Evolutionary conservation across 2,113 vertebrate species (phyloP), one percentile per base, ranked within the genome.

Genomic region (Pimephales promelas): DNA sequence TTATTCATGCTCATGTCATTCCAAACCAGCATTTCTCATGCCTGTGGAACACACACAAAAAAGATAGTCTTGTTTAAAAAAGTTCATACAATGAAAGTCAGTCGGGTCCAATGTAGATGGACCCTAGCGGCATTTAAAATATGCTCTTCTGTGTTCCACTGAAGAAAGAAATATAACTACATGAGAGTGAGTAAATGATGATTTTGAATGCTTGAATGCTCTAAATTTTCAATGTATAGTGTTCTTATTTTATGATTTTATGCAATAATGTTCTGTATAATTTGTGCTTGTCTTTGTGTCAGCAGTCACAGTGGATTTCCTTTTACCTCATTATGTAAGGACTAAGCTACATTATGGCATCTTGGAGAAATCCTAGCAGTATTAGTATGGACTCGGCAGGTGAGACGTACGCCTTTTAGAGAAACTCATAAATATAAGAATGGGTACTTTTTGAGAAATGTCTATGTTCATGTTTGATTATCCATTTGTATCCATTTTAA

Each of bases 381-480:
- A 56, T 54, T 73, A 16, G n/a, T 86, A 92, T 93, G 92, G 91
- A 94, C 83, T 45, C 86, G 7, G 75, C 88, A 92, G 94, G 94
- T 95, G 22, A 62, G 43, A 40, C 28, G 45, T 24, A 24, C 11
- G 2, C 45, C 71, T 49, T 49, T 68, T 47, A 14, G 28, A 56
- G 45, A 49, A 20, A 56, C 16, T 56, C 9, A 6, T 6, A 3
- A 11, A 76, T 64, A 47, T 49, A 20, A 13, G 13, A 84, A 62
- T 73, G 20, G 40, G 14, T 79, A 14, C 1, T 54, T 75, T 16
- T 20, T 54, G 36, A 64, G 6, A 28, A 59, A 31, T 62, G 2
- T 10, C 9, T 64, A 31, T 64, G 14, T 79, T 18, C 24, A 45
- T 47, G 13, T 24, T 71, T 45, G 18, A 47, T 49, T 36, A n/a